These are phyloP conservation scores for Rotaria macrura DNA, from an alignment of 2,888 invertebrate genomes.

Conservation along the genomic window DNA sequence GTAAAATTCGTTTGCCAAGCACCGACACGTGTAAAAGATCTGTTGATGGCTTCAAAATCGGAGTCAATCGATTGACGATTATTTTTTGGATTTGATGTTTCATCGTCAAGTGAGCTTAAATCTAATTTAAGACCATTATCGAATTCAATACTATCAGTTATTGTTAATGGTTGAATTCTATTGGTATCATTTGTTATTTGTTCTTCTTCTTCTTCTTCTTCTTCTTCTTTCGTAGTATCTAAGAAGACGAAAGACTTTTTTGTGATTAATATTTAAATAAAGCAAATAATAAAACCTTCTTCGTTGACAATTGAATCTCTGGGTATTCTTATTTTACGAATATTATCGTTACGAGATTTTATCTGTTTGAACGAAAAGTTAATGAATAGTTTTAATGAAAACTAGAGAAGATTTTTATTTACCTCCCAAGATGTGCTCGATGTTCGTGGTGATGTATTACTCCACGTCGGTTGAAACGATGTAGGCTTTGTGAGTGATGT, in stretches of 20 bases:
- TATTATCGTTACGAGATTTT: slow-evolving; percentile 13
- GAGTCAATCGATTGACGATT: background rate
- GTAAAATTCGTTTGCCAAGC: slow-evolving; percentile 2
- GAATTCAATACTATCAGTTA: background rate
- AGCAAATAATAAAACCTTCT: background rate
- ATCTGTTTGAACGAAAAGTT: background rate
- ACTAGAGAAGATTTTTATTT: background rate
- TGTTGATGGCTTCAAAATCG: background rate
- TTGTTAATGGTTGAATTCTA: background rate
- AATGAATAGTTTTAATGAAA: background rate
- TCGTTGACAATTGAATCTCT: background rate
- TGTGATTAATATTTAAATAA: background rate
- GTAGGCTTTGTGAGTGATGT: background rate
- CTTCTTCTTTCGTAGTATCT: background rate
- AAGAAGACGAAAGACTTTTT: background rate
- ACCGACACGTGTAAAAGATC: background rate
- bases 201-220: background rate
- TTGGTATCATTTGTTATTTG: background rate
- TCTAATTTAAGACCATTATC: slow-evolving; percentile 2
- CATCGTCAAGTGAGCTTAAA: background rate
- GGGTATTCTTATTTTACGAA: background rate
- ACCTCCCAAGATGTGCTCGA: slow-evolving; percentile 9
- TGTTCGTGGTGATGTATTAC: background rate
- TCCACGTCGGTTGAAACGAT: background rate
- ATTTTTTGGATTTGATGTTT: background rate